Evolutionary conservation across 2,113 vertebrate species (phyloP).

Genomic region (Boulengeromyrus knoepffleri): DNA sequence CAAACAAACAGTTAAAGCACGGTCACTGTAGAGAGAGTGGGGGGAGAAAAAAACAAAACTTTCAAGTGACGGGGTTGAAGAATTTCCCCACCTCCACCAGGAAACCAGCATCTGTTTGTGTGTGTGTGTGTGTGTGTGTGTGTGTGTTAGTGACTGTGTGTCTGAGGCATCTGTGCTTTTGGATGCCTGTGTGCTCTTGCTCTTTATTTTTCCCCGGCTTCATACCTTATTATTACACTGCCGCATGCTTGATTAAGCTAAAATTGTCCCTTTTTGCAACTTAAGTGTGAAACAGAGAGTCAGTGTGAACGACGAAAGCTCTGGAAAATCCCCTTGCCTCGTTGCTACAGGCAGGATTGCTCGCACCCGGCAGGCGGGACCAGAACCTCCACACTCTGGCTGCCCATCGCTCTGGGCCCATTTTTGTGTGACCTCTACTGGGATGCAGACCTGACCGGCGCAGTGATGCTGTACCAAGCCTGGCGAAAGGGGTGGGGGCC

Average conservation of each 20-base stretch:
- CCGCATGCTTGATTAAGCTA: conserved; percentile 41
- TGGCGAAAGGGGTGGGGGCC: background rate
- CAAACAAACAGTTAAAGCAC: conserved; percentile 48
- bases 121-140: conserved; percentile 16
- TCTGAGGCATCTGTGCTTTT: conserved; percentile 35
- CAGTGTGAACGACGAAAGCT: background rate
- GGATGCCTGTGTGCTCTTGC: conserved; percentile 32
- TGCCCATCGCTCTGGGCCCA: conserved; percentile 24
- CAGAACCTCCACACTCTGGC: background rate
- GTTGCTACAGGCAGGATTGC: background rate
- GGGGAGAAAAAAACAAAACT: conserved; percentile 8
- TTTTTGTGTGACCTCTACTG: conserved; percentile 5
- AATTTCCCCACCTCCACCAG: conserved; percentile 24
- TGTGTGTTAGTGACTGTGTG: conserved; percentile 23
- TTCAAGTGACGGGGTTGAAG: conserved; percentile 13
- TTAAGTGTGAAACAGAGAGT: conserved; percentile 23
- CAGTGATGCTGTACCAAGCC: background rate
- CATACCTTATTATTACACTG: conserved; percentile 30
- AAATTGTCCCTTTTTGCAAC: conserved; percentile 32
- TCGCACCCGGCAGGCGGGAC: background rate
- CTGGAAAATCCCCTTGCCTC: background rate
- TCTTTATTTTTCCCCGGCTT: conserved; percentile 46
- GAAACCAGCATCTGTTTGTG: conserved; percentile 37
- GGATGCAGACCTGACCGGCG: background rate
- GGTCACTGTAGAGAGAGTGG: conserved; percentile 42